Percentiles rank a stretch among this genome's conserved stretches.
Evolutionary conservation across 2,797 vertebrate genomes (phyloP).

Genomic region (Centropyge bicolor): DNA sequence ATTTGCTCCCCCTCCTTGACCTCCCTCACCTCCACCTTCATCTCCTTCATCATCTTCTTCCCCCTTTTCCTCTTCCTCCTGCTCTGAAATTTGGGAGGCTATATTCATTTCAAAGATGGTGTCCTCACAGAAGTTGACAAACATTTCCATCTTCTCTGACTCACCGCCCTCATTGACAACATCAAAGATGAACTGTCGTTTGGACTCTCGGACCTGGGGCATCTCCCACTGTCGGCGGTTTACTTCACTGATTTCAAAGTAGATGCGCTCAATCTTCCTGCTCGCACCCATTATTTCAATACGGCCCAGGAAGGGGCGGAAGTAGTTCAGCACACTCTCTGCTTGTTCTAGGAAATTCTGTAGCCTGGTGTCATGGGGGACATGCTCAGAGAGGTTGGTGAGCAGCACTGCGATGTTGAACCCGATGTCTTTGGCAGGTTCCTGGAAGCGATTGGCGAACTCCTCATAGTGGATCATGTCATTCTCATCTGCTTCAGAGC

Average conservation of each 20-base stretch:
- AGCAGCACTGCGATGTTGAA: conserved; percentile 97
- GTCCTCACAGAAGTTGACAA: conserved; percentile 98
- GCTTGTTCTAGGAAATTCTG: conserved; percentile 93
- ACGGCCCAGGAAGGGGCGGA: conserved; percentile 93
- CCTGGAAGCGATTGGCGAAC: conserved; percentile 94
- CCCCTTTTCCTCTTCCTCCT: conserved; percentile 89
- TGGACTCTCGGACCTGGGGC: conserved; percentile 98
- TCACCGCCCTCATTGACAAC: conserved; percentile 97
- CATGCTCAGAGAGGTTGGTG: conserved; percentile 95
- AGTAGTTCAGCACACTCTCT: conserved; percentile 94
- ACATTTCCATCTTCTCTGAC: conserved; percentile 98
- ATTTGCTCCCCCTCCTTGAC: conserved; percentile 47
- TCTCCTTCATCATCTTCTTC: conserved; percentile 85
- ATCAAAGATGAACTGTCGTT: conserved; percentile 98
- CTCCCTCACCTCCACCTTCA: conserved; percentile 75
- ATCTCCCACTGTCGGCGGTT: conserved; percentile 98
- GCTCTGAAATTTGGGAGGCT: conserved; percentile 94
- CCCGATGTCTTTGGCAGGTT: conserved; percentile 96
- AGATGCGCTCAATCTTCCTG: conserved; percentile 95
- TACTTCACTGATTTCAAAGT: conserved; percentile 97
- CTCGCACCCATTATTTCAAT: conserved; percentile 98
- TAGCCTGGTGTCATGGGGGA: conserved; percentile 93
- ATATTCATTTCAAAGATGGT: conserved; percentile 99
- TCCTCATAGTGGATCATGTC: conserved; percentile 97
- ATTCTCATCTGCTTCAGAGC: conserved; percentile 96